phyloP scores from a whole-genome alignment of 2,113 vertebrate genomes.

The Sigmodon hispidus region DNA sequence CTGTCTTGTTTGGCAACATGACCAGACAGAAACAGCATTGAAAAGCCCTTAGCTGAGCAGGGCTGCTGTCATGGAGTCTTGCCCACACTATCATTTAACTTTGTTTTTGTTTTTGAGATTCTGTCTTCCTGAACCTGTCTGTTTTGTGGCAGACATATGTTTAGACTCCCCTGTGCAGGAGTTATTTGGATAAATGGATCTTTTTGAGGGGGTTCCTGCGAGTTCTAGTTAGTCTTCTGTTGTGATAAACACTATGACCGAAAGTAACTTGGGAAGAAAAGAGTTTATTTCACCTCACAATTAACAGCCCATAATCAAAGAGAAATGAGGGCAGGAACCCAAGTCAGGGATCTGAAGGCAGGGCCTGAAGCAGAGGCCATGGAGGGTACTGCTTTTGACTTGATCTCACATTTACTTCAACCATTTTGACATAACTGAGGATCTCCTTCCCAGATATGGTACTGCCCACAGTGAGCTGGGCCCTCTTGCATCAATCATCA shows the following conservation, averaged over 20 bases:
- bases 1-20: not conserved
- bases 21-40: not conserved
- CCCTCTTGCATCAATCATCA: not conserved
- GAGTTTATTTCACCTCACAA: not conserved
- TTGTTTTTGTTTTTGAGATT: not conserved
- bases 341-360: not conserved
- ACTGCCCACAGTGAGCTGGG: not conserved
- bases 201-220: not conserved
- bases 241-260: not conserved
- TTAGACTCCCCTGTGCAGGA: not conserved
- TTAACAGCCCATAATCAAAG: not conserved
- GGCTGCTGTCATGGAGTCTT: not conserved
- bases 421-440: too few relatives aligned
- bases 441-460: not conserved
- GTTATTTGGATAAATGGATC: not conserved
- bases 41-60: not conserved
- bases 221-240: not conserved
- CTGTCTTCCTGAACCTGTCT: not conserved
- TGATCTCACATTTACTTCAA: not conserved
- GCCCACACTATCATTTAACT: not conserved
- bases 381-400: not conserved
- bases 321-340: not conserved
- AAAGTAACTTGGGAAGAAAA: not conserved
- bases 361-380: not conserved
- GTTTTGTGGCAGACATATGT: not conserved